Conservation (phyloP, 2,888 invertebrate genomes). For the Anticlea derivata region DNA sequence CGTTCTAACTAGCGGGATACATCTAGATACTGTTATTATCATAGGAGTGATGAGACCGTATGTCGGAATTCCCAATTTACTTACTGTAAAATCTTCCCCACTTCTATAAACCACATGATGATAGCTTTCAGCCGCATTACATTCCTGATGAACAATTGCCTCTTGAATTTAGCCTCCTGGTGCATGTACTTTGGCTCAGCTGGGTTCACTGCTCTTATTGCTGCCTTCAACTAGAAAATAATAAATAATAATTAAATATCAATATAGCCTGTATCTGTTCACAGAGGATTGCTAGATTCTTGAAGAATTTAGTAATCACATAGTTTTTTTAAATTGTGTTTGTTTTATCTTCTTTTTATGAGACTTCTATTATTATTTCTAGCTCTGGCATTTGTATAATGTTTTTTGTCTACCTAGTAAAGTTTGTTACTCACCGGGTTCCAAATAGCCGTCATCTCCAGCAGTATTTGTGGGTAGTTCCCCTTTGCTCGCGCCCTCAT, state of each 20-base stretch:
- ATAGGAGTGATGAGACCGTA: too few species aligned
- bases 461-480: constrained; percentile 91
- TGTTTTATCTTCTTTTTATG: too few species aligned
- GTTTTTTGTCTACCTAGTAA: not conserved
- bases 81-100: constrained; percentile 96
- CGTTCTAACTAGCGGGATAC: too few species aligned
- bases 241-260: too few species aligned
- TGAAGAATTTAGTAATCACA: too few species aligned
- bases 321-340: too few species aligned
- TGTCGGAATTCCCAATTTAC: constrained; percentile 53
- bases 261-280: too few species aligned
- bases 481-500: constrained; percentile 96
- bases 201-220: constrained; percentile 96
- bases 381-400: too few species aligned
- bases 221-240: constrained; percentile 88
- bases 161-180: constrained; percentile 97
- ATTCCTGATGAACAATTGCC: constrained; percentile 96
- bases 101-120: constrained; percentile 93
- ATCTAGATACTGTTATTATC: too few species aligned
- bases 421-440: constrained; percentile 89
- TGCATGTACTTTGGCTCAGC: constrained; percentile 97
- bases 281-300: too few species aligned
- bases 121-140: constrained; percentile 96
- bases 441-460: constrained; percentile 96
- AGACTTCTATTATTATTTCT: too few species aligned